Evolutionary conservation across 2,797 vertebrate genomes (phyloP).

Genomic region (Myiotriccus ornatus): DNA sequence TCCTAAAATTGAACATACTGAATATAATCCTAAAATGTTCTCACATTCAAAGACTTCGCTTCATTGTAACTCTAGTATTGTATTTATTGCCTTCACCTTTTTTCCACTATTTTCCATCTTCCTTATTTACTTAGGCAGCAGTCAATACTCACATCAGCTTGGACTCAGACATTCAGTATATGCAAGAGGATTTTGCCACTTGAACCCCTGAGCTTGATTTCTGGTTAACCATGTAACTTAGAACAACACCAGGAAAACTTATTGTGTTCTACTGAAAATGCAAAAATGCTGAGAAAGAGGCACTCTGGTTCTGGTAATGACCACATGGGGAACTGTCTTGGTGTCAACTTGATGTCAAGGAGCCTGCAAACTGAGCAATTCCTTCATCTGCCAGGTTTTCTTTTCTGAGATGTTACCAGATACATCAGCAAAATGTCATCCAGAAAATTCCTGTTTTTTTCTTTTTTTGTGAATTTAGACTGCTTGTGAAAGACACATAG

Average conservation of each 20-base stretch:
- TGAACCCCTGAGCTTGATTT: neutral
- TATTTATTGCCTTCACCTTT: neutral
- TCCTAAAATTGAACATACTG: neutral
- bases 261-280: neutral
- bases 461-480: neutral
- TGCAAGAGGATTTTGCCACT: neutral
- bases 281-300: neutral
- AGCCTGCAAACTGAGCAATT: neutral
- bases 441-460: neutral
- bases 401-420: neutral
- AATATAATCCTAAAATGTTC: neutral
- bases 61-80: neutral
- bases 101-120: neutral
- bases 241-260: neutral
- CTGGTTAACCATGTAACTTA: neutral
- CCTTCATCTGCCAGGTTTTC: neutral
- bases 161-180: neutral
- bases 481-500: neutral
- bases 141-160: neutral
- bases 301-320: neutral
- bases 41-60: neutral
- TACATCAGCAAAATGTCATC: neutral
- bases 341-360: neutral
- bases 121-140: neutral
- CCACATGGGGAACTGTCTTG: neutral